Percentiles rank a stretch among this genome's conserved stretches.
phyloP scores from a whole-genome alignment of 2,113 vertebrate genomes.

The Pollachius pollachius region DNA sequence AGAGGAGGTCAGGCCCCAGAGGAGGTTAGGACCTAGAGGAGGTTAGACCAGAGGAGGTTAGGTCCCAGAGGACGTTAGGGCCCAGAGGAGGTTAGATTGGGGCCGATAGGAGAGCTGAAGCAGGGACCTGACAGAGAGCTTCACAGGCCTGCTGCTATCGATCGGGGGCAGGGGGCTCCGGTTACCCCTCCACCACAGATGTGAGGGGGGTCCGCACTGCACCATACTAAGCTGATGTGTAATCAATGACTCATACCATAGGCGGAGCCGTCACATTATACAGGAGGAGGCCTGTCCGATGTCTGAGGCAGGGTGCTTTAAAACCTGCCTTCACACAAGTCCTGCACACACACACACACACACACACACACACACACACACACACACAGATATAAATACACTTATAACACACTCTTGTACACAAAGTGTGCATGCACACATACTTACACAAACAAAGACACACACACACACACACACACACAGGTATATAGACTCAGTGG shows the following conservation, averaged over 20 bases:
- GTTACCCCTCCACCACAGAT: constrained; percentile 67
- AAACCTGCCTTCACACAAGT: constrained; percentile 49
- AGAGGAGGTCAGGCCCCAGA: no score
- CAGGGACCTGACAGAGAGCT: constrained; percentile 63
- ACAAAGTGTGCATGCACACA: constrained; percentile 29
- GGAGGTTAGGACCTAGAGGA: constrained; percentile 34
- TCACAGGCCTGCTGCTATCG: constrained; percentile 71
- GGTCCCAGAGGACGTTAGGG: constrained; percentile 57
- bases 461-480: neutral
- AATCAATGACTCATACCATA: constrained; percentile 78
- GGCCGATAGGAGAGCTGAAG: constrained; percentile 53
- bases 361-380: neutral
- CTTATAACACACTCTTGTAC: neutral
- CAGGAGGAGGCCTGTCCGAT: constrained; percentile 56
- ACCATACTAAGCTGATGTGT: constrained; percentile 78
- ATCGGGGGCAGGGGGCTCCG: constrained; percentile 66
- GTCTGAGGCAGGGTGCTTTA: constrained; percentile 64
- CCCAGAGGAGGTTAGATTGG: constrained; percentile 49
- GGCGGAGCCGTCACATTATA: constrained; percentile 67
- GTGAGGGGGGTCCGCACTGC: constrained; percentile 69
- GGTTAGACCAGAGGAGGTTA: no score
- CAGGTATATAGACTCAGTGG: constrained; percentile 22
- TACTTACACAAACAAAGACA: constrained; percentile 20
- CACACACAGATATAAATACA: neutral
- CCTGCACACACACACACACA: neutral